phyloP scores from a whole-genome alignment of 2,797 vertebrate genomes.

The Liasis olivaceus region DNA sequence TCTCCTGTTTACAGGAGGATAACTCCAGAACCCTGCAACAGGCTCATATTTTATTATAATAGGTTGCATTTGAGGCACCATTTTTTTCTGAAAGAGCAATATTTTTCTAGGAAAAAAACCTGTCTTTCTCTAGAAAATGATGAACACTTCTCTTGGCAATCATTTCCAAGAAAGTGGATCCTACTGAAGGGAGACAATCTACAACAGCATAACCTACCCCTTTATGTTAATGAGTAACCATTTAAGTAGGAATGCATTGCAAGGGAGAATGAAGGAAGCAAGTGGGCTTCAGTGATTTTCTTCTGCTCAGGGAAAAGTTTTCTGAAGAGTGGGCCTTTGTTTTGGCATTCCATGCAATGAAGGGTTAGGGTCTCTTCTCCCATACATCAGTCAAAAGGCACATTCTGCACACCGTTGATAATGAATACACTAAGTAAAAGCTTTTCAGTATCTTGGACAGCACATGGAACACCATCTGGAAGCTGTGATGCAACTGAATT shows the following conservation, averaged over 20 bases:
- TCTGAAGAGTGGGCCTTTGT: not conserved
- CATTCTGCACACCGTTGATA: not conserved
- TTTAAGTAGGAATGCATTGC: not conserved
- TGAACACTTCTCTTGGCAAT: not conserved
- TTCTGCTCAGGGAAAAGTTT: not conserved
- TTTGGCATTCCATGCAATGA: not conserved
- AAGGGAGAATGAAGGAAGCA: not conserved
- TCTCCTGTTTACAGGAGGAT: not conserved
- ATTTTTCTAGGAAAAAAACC: not conserved
- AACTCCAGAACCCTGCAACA: not conserved
- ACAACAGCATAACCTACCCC: not conserved
- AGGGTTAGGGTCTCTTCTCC: not conserved
- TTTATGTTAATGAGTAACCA: not conserved
- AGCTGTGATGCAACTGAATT: not conserved
- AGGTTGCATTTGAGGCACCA: not conserved
- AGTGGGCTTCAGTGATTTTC: not conserved
- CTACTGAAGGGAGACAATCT: not conserved
- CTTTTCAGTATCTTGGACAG: not conserved
- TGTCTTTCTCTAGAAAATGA: not conserved
- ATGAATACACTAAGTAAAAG: not conserved
- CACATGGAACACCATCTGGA: not conserved
- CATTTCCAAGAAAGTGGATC: not conserved
- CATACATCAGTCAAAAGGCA: not conserved
- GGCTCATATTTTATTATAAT: not conserved
- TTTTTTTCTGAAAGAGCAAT: not conserved